Evolutionary conservation across 2,888 invertebrate species (phyloP), one percentile per base, ranked within the genome.

Genomic region (Rosalia funebris): DNA sequence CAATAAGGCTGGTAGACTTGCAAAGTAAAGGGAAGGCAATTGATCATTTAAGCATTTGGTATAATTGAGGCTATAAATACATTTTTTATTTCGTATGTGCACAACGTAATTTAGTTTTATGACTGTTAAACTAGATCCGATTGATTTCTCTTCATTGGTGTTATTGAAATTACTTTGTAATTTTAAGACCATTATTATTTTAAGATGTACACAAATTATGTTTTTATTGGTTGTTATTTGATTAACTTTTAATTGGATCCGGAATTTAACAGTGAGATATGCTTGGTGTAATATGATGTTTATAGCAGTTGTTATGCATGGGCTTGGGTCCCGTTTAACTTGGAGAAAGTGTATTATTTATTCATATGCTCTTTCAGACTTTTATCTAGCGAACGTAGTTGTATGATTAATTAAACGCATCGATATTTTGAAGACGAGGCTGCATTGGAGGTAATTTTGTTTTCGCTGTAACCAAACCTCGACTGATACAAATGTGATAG

Each of bases 41-140:
- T 19, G 41, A 41, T 41, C 16, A 17, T 41, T 41, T 41, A 41
- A 41, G 41, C 41, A 2, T 41, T 41, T 41, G 16, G 9, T 9
- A 4, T 19, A 19, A 16, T 41, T 4, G 41, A 41, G 11, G 17
- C 19, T 17, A 19, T 41, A 41, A 41, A 41, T 41, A 41, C n/a
- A 16, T 16, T 41, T n/a, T 7, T 41, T 41, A 41, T n/a, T 2
- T 41, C 41, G 19, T 41, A 41, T 3, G n/a, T 19, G 11, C 41
- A 3, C 2, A n/a, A 2, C 1, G 11, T 41, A 15, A 41, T 25
- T 25, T 3, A 3, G 3, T 7, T 25, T 25, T 25, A 25, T 25
- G 25, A 7, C 25, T 7, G 4, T 5, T 25, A 25, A 25, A 7
- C 25, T 7, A 3, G 25, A 41, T n/a, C 17, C 0, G 41, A 16